A percentile compares a stretch with the other conserved stretches of the same genome.
Evolutionary conservation across 37 sponge, comb jelly and placozoan species (phyloP).

Genomic region (Oscarella lobularis): DNA sequence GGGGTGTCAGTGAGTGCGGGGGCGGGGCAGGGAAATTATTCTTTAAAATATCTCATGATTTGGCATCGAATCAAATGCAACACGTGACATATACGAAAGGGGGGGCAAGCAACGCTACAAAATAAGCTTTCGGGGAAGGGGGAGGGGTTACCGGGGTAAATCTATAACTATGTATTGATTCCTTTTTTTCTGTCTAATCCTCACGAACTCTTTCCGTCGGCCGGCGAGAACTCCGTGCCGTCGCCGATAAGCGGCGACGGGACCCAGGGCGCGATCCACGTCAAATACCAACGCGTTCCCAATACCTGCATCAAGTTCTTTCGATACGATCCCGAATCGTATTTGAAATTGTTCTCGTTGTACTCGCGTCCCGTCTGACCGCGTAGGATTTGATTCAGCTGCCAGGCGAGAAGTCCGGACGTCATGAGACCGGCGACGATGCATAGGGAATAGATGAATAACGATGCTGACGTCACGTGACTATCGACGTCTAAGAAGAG

Average conservation of each 20-base stretch:
- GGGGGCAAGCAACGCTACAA: too few species aligned
- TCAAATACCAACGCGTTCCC: slow-evolving; percentile 57
- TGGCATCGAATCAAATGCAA: too few species aligned
- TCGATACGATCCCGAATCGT: slow-evolving; percentile 7
- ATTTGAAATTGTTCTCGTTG: not conserved
- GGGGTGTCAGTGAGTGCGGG: too few species aligned
- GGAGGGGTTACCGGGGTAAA: too few species aligned
- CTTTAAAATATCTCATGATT: too few species aligned
- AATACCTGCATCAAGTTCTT: slow-evolving; percentile 29
- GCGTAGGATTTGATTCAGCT: slow-evolving; percentile 15
- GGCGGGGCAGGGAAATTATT: too few species aligned
- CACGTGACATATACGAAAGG: too few species aligned
- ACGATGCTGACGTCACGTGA: slow-evolving; percentile 15
- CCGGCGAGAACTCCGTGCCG: slow-evolving; percentile 14
- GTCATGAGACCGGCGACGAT: slow-evolving; percentile 20
- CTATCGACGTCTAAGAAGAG: slow-evolving; percentile 32
- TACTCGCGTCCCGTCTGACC: slow-evolving; percentile 62
- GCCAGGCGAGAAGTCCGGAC: slow-evolving; percentile 19
- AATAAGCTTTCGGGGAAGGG: too few species aligned
- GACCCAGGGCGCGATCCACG: slow-evolving; percentile 47
- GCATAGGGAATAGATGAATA: slow-evolving; percentile 29
- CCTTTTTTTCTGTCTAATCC: too few species aligned
- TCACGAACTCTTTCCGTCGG: not conserved
- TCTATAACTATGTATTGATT: too few species aligned
- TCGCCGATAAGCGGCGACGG: slow-evolving; percentile 50